A percentile compares a stretch with the other conserved stretches of the same genome.
phyloP scores from a whole-genome alignment of 2,888 invertebrate species.

The Lepidocyrtinus sp. region DNA sequence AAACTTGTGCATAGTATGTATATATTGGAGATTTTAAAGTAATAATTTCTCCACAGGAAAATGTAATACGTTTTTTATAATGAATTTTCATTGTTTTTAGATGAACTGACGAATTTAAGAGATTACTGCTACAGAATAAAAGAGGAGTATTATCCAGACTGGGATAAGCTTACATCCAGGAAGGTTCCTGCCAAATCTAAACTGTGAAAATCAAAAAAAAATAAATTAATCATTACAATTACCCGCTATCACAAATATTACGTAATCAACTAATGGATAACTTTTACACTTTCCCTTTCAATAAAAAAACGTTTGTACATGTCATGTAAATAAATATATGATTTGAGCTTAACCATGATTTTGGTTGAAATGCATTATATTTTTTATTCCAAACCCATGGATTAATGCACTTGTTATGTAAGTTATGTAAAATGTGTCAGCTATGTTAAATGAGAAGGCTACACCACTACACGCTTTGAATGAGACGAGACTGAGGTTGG shows the following conservation, averaged over 20 bases:
- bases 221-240: background rate
- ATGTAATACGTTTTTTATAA: no score
- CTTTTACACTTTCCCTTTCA: background rate
- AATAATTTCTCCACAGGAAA: background rate
- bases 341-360: background rate
- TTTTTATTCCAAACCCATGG: no score
- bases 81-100: slow-evolving; percentile 30
- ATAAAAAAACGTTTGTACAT: background rate
- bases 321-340: background rate
- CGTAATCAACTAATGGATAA: background rate
- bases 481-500: no score
- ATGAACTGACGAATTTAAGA: slow-evolving; percentile 59
- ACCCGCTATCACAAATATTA: background rate
- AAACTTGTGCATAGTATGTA: slow-evolving; percentile 65
- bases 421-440: no score
- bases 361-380: background rate
- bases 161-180: slow-evolving; percentile 53
- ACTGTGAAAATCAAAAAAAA: background rate
- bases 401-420: no score
- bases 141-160: slow-evolving; percentile 64
- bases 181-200: background rate
- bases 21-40: background rate
- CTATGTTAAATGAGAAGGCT: no score
- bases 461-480: no score
- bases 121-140: slow-evolving; percentile 64